Evolutionary conservation across 2,797 vertebrate species (phyloP).

Genomic region (Bradypodion pumilum): DNA sequence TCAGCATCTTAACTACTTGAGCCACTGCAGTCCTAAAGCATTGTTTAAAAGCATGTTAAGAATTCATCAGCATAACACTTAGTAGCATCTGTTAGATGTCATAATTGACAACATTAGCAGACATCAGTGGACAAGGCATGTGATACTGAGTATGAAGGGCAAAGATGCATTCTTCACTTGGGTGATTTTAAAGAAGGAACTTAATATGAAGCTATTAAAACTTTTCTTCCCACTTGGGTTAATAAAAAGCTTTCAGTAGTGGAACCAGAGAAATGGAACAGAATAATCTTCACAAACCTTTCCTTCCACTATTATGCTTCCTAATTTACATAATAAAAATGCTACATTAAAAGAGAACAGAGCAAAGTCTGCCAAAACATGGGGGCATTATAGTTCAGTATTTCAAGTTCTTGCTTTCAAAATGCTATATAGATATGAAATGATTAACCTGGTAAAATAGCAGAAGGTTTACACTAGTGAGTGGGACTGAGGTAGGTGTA

Average conservation of each 20-base stretch:
- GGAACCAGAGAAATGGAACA: background rate
- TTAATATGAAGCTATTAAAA: background rate
- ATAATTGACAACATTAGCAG: background rate
- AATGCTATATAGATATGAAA: background rate
- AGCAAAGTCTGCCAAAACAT: background rate
- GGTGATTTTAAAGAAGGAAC: background rate
- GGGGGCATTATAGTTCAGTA: background rate
- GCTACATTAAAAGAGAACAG: background rate
- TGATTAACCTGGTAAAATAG: background rate
- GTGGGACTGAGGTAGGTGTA: background rate
- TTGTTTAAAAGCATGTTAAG: background rate
- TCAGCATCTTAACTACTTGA: no score
- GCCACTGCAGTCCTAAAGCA: no score
- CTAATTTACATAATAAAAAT: background rate
- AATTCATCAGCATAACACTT: background rate
- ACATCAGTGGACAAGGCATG: background rate
- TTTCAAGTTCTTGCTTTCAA: background rate
- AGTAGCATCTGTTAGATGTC: conserved; percentile 1
- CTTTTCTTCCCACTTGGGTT: background rate
- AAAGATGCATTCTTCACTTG: background rate
- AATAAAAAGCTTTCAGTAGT: background rate
- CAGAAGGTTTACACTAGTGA: background rate
- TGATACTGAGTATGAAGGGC: background rate
- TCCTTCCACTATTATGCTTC: background rate
- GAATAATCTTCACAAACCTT: background rate